Evolutionary conservation across 2,888 invertebrate species (phyloP), one percentile per base, ranked within the genome.

Genomic region (Petrolisthes manimaculis): DNA sequence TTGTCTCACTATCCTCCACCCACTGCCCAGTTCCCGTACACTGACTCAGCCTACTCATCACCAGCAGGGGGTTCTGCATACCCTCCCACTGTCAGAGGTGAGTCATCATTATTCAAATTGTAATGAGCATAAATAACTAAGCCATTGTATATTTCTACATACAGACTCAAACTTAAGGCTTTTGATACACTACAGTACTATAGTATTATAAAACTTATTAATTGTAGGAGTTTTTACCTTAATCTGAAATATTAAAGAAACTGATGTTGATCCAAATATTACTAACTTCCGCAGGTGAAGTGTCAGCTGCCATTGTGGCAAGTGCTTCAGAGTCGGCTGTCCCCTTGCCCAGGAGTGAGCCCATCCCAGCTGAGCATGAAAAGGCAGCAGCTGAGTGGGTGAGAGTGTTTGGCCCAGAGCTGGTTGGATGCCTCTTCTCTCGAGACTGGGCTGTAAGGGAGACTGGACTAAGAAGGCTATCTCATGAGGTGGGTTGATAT

Each of bases 401-500:
- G 21, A 91, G 93, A 92, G 92, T 93, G 55, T 92, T 93, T 67
- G 93, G 93, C 14, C 92, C 93, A 56, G 93, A 93, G 84, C 91
- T 94, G 5, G 93, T 93, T 5, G 92, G 92, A 14, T 93, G 93
- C 89, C 92, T 94, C 78, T 93, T 93, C 91, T 93, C 93, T 9
- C 92, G 93, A 75, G 93, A 93, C 91, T 94, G 94, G 93, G 91
- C 89, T 24, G 89, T 91, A 37, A 89, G 91, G 77, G 91, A 91
- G 80, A 90, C 91, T 12, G 90, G 91, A 55, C 86, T 89, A 5
- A 79, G 91, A 54, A 87, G 91, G 84, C 90, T 91, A 8, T 89
- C 90, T 12, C 90, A 90, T 53, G 91, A 91, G 89, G 91, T 91
- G 69, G 55, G 84, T 71, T 51, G 61, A 61, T 61, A 2, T 61